Percentiles rank a stretch among this genome's conserved stretches.
These are phyloP conservation scores for Molorchus minor DNA, from an alignment of 2,888 invertebrate genomes.

Conservation along the genomic window DNA sequence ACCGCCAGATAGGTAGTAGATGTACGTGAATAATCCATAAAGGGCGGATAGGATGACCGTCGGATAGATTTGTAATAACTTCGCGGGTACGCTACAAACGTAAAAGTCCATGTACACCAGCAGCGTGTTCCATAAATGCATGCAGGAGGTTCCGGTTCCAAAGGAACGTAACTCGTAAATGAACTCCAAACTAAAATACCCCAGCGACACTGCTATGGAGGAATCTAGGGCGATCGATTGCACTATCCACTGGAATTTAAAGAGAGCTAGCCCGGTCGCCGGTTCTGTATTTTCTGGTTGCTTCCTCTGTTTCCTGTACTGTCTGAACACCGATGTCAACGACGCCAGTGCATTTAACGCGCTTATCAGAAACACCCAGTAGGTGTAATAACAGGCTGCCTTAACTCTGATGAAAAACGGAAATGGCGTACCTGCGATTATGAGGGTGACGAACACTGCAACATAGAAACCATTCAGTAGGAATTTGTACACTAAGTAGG, in stretches of 20 bases:
- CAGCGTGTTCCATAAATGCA: constrained; percentile 35
- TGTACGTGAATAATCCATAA: constrained; percentile 28
- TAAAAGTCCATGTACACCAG: constrained; percentile 33
- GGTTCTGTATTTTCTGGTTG: neutral
- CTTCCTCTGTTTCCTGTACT: constrained; percentile 13
- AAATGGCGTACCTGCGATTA: neutral
- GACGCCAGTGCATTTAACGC: constrained; percentile 15
- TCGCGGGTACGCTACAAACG: constrained; percentile 31
- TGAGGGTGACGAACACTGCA: neutral
- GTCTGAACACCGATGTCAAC: constrained; percentile 6
- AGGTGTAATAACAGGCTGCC: constrained; percentile 27
- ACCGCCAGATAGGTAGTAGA: constrained; percentile 33
- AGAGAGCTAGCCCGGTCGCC: neutral
- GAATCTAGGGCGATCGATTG: constrained; percentile 27
- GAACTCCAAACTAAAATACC: constrained; percentile 31
- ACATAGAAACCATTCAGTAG: constrained; percentile 16
- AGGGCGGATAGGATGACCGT: constrained; percentile 17
- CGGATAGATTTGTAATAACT: constrained; percentile 27
- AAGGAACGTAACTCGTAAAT: neutral
- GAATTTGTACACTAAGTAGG: constrained; percentile 30
- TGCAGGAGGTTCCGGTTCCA: neutral
- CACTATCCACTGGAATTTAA: constrained; percentile 25
- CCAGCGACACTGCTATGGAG: constrained; percentile 21
- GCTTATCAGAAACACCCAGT: constrained; percentile 32
- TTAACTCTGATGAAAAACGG: neutral